Conservation (phyloP, 2,113 vertebrate genomes). For the Tyrannus savana region DNA sequence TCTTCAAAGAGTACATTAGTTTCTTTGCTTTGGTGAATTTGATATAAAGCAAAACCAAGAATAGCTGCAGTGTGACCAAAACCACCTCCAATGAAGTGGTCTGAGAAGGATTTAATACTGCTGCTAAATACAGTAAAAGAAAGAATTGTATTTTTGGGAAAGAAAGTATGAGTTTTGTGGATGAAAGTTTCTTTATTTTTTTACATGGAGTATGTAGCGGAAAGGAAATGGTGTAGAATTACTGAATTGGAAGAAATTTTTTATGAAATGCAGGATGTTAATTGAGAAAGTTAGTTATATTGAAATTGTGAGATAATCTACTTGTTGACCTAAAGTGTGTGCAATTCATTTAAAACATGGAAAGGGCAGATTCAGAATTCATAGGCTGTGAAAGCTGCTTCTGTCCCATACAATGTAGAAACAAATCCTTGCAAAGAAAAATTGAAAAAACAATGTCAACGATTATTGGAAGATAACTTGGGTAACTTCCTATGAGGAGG, state of each 20-base stretch:
- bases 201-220: not conserved
- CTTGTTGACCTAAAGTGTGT: not conserved
- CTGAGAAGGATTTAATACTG: not conserved
- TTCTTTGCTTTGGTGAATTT: not conserved
- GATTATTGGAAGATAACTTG: not conserved
- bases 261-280: not conserved
- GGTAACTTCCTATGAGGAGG: not conserved
- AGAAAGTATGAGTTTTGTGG: not conserved
- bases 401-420: not conserved
- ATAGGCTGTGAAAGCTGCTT: rapidly evolving
- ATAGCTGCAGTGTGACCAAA: not conserved
- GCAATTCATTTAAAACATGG: not conserved
- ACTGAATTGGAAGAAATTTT: not conserved
- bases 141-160: not conserved
- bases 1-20: not conserved
- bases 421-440: not conserved
- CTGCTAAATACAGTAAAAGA: not conserved
- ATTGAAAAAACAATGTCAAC: not conserved
- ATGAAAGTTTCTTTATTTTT: not conserved
- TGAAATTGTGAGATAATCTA: not conserved
- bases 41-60: not conserved
- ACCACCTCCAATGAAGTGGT: not conserved
- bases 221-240: not conserved
- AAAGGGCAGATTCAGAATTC: not conserved
- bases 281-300: not conserved